phyloP scores from a whole-genome alignment of 2,797 vertebrate species.

The Macropodus opercularis region DNA sequence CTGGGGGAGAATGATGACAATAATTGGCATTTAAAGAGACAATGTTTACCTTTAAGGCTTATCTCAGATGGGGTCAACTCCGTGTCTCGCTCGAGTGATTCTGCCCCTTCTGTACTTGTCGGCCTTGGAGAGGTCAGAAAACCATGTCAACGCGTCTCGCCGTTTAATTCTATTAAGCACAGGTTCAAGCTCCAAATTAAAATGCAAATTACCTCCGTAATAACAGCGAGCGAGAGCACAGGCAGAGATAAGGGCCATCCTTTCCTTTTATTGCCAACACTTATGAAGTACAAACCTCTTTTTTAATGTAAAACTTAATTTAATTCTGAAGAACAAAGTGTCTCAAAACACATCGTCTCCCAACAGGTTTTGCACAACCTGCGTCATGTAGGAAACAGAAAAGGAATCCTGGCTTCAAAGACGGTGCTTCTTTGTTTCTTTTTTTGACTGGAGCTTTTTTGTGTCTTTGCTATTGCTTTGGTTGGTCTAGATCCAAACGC shows the following conservation, averaged over 20 bases:
- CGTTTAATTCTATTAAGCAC: conserved; percentile 83
- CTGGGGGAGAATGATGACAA: conserved; percentile 57
- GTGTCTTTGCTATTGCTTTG: conserved; percentile 17
- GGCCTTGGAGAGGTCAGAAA: conserved; percentile 69
- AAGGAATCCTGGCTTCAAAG: conserved; percentile 57
- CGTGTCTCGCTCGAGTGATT: conserved; percentile 50
- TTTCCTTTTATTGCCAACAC: conserved; percentile 68
- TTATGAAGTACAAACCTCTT: conserved; percentile 75
- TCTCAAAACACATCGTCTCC: conserved; percentile 65
- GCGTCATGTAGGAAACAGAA: conserved; percentile 65
- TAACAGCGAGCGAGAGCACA: conserved; percentile 72
- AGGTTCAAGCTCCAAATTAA: conserved; percentile 86
- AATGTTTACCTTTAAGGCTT: conserved; percentile 73
- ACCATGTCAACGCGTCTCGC: conserved; percentile 75
- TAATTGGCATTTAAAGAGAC: conserved; percentile 72
- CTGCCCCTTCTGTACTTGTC: conserved; percentile 51
- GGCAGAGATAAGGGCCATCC: conserved; percentile 80
- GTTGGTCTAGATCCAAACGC: not conserved
- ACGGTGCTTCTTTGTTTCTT: conserved; percentile 34
- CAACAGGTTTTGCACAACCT: conserved; percentile 55
- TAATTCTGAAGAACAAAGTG: conserved; percentile 76
- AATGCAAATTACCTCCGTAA: conserved; percentile 84
- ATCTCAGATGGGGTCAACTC: conserved; percentile 67
- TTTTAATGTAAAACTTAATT: conserved; percentile 79
- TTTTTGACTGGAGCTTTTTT: conserved; percentile 28